Base-by-base conservation (phyloP, 2,797 vertebrate species). In the Choloepus didactylus region DNA sequence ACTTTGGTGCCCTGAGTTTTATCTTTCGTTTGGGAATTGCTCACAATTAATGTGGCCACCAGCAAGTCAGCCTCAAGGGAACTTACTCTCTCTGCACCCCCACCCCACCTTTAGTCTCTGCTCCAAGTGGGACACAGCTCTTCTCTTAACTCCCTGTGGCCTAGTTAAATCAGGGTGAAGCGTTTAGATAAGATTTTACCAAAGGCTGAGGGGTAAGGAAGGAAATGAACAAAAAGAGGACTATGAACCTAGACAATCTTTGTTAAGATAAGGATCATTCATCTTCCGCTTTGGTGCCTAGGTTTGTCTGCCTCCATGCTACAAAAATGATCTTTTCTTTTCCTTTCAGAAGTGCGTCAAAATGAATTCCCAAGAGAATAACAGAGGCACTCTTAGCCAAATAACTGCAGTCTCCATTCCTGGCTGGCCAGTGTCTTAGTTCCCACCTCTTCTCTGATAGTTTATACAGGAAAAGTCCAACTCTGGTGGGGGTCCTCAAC, bases 171-270 rank as follows among this genome's bases (percentile, higher is more conserved):
- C 67, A 25, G 38, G 10, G 19, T 51, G 82, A 95, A 85, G 70
- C n/a, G n/a, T 77, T 76, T 75, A 80, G 82, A 76, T 66, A 90
- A 66, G 46, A 87, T 80, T 90, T 95, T 29, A 73, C 62, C 41
- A 72, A 67, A 94, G 59, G n/a, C 51, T 31, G 31, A 18, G 60
- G 23, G 41, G 73, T 66, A 73, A 64, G 66, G 77, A 96, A 67
- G 69, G 14, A 88, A 90, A 54, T 72, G 76, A 89, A 93, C 21
- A 62, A 73, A 85, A 79, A 87, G 54, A 75, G 81, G 87, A 93
- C 85, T 23, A 7, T 27, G 83, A 96, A 59, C 88, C 79, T 56
- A 60, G 77, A 59, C 15, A 70, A 73, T 90, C 88, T 79, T 41
- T 60, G 25, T 66, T 72, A 62, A 60, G 95, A 80, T 51, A 69